Percentiles rank a stretch among this genome's conserved stretches.
Evolutionary conservation across 1,140 invertebrate genomes (phyloP).

Genomic region (Trichoplusia ni): DNA sequence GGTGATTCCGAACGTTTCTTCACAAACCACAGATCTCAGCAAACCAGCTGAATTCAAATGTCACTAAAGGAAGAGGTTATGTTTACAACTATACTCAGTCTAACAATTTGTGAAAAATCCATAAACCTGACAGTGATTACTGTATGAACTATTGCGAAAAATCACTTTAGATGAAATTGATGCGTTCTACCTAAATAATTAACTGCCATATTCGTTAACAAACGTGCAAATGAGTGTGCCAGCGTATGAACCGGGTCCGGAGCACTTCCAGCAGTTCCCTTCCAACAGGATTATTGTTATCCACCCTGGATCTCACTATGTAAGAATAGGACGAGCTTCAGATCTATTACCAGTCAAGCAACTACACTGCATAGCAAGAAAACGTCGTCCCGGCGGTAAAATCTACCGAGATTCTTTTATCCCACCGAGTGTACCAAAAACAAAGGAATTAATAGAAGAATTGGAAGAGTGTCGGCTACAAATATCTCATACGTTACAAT

Average conservation of each 20-base stretch:
- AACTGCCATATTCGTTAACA: too few species aligned
- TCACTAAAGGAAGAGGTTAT: constrained; percentile 6
- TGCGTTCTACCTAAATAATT: too few species aligned
- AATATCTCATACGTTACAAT: constrained; percentile 92
- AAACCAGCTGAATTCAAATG: not conserved
- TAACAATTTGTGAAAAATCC: too few species aligned
- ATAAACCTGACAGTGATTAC: too few species aligned
- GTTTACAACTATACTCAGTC: not conserved
- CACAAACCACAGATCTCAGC: too few species aligned
- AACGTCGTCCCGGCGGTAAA: constrained; percentile 82
- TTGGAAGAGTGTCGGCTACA: constrained; percentile 92
- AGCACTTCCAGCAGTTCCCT: constrained; percentile 84
- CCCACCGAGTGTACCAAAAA: constrained; percentile 83
- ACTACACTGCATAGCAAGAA: constrained; percentile 93
- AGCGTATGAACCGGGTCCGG: constrained; percentile 65
- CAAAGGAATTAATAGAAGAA: constrained; percentile 86
- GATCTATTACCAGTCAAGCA: constrained; percentile 93
- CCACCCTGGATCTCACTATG: constrained; percentile 94
- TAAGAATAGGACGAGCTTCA: constrained; percentile 94
- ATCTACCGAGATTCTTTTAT: constrained; percentile 85
- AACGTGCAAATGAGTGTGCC: constrained; percentile 60
- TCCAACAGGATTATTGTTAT: constrained; percentile 94
- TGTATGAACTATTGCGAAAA: too few species aligned
- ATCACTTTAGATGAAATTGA: too few species aligned
- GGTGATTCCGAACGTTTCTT: too few species aligned